Conservation (phyloP, 2,888 invertebrate genomes). For the Agrypnus murinus region DNA sequence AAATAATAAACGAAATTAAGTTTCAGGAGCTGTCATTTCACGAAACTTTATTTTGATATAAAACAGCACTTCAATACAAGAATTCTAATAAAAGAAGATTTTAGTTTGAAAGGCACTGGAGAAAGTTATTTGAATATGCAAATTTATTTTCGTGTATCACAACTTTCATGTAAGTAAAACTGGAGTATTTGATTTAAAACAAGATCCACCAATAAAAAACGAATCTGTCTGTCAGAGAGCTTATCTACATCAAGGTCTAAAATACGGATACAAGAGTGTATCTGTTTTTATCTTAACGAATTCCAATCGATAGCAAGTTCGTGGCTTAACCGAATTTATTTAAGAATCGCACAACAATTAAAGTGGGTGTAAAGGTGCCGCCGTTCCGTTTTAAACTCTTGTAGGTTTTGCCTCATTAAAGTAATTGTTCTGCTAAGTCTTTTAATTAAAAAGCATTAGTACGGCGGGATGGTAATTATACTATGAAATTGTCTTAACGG, state of each 20-base stretch:
- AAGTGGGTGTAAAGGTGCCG: conserved; percentile 37
- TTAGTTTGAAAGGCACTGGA: neutral
- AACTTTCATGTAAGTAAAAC: neutral
- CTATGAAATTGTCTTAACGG: conserved; percentile 29
- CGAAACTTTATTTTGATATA: too few species aligned
- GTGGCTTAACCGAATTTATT: conserved; percentile 22
- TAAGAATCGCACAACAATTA: conserved; percentile 37
- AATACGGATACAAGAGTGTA: too few species aligned
- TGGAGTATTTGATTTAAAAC: too few species aligned
- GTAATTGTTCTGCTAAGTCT: conserved; percentile 39
- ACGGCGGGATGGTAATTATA: conserved; percentile 29
- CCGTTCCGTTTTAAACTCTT: conserved; percentile 29
- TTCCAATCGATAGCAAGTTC: conserved; percentile 14
- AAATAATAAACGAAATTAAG: too few species aligned
- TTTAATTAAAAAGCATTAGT: conserved; percentile 43
- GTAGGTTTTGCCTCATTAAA: conserved; percentile 41
- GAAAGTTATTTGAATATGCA: neutral
- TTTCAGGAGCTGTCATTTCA: too few species aligned
- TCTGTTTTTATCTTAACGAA: conserved; percentile 22
- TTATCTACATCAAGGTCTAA: neutral
- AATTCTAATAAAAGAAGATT: too few species aligned
- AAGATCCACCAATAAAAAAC: too few species aligned
- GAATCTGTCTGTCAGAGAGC: too few species aligned
- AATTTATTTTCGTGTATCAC: neutral
- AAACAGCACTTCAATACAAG: too few species aligned